Evolutionary conservation across 2,797 vertebrate species (phyloP).

Genomic region (Prionace glauca): DNA sequence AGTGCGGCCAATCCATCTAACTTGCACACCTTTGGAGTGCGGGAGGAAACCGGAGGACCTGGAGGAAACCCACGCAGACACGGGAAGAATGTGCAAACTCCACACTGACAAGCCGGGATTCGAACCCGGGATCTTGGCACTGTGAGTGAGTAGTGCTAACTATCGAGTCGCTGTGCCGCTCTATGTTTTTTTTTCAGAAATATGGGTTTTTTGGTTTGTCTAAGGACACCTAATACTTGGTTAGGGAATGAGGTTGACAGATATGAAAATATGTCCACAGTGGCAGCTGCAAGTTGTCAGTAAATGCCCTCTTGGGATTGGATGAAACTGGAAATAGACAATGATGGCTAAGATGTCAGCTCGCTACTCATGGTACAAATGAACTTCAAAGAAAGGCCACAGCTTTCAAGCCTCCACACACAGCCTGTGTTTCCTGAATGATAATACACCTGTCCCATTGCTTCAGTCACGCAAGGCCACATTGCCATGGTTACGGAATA

Average conservation of each 20-base stretch:
- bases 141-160: too few relatives aligned
- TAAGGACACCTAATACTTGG: not conserved
- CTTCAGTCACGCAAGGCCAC: not conserved
- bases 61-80: too few relatives aligned
- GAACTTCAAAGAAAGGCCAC: constrained; percentile 18
- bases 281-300: too few relatives aligned
- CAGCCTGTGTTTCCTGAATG: not conserved
- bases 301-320: not conserved
- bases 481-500: constrained; percentile 14
- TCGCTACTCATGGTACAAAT: not conserved
- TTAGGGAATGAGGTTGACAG: not conserved
- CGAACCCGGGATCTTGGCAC: too few relatives aligned
- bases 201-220: not conserved
- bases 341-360: not conserved
- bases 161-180: too few relatives aligned
- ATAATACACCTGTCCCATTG: constrained; percentile 22
- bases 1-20: too few relatives aligned
- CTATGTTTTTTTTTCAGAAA: not conserved
- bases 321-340: not conserved
- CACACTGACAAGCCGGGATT: too few relatives aligned
- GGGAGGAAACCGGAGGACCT: too few relatives aligned
- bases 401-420: constrained; percentile 11
- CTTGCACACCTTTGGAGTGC: too few relatives aligned
- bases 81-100: too few relatives aligned
- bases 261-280: not conserved